Percentiles rank a stretch among this genome's conserved stretches.
phyloP scores from a whole-genome alignment of 2,113 vertebrate species.

The Eublepharis macularius region DNA sequence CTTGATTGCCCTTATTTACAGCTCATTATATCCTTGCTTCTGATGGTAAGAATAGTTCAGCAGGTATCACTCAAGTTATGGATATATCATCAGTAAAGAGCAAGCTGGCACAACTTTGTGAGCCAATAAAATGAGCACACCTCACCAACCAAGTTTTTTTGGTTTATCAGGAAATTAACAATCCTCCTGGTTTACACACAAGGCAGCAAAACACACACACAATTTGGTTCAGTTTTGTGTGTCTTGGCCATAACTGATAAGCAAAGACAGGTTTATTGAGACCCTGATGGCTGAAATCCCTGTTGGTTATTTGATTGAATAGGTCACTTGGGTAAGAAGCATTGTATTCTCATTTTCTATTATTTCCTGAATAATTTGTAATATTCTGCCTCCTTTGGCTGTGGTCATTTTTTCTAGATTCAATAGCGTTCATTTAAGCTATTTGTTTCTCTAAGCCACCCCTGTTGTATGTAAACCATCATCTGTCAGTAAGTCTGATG shows the following conservation, averaged over 20 bases:
- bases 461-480: constrained; percentile 32
- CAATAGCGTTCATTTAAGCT: constrained; percentile 11
- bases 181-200: neutral
- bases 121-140: neutral
- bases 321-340: neutral
- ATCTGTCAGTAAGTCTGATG: constrained; percentile 35
- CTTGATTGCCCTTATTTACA: neutral
- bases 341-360: neutral
- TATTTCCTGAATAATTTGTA: neutral
- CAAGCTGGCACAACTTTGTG: neutral
- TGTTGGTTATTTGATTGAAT: neutral
- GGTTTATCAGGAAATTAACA: neutral
- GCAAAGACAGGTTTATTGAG: neutral
- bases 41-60: neutral
- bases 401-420: constrained; percentile 10
- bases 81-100: neutral
- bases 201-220: neutral
- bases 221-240: neutral
- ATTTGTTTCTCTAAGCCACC: neutral
- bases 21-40: neutral
- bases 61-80: neutral
- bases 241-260: neutral
- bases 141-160: neutral
- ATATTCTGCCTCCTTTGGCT: neutral
- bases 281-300: neutral